Base-by-base conservation (phyloP, 2,888 invertebrate genomes). In the Hartigia nigra region DNA sequence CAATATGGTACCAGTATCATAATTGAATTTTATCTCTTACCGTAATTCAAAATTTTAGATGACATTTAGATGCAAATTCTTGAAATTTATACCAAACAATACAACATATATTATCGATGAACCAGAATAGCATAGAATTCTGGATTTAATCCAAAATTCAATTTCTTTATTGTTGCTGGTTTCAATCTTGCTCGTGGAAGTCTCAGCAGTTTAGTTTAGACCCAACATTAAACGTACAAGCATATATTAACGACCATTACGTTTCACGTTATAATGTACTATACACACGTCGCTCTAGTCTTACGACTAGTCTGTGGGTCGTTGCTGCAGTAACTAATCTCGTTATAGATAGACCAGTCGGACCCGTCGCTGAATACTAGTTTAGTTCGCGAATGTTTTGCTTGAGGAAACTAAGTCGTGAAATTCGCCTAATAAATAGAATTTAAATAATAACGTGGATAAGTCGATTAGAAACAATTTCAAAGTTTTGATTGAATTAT, bases 331-430 rank as follows among this genome's bases (percentile, higher is more conserved):
- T 79, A 82, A 79, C 81, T 87, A 89, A 89, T 88, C 88, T 87
- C 85, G 86, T 89, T 88, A 89, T 86, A 88, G 86, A 87, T 85
- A 88, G 87, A 87, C 84, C 84, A 87, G 84, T 85, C 82, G 78
- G 81, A 86, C 85, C 85, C 84, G 86, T 83, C 82, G 82, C 82
- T 84, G 81, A 80, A 84, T 86, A 85, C 83, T 84, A 85, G 85
- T 85, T 79, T 82, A 81, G 82, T 78, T 34, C 82, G 81, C 80
- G 82, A 81, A 77, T 84, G 78, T 80, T 81, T 55, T 55, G 55
- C 23, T 80, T 78, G 79, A 79, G 82, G 80, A 85, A 81, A 83
- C 81, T 76, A 78, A 82, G 79, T 77, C 79, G 81, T 79, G 79
- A 77, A 84, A 84, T 55, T 83, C 78, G 81, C 82, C 82, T 77